Conservation (phyloP, 2,888 invertebrate species). For the Alcis repandata region DNA sequence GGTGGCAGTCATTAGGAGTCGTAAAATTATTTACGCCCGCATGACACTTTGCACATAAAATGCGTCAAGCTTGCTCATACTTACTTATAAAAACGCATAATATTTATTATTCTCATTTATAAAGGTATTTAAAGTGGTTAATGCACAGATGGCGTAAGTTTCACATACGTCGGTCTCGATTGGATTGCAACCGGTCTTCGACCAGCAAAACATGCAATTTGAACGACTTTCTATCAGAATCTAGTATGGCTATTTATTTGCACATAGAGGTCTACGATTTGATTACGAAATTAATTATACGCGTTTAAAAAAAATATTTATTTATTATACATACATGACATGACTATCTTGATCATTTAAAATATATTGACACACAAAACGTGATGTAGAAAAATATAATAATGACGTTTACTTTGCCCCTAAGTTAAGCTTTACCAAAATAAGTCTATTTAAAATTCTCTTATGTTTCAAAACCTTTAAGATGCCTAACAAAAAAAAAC, state of each 20-base stretch:
- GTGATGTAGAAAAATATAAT: slow-evolving; percentile 23
- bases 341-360: slow-evolving; percentile 32
- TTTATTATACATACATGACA: slow-evolving; percentile 29
- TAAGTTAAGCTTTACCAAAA: no score
- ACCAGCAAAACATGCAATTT: slow-evolving; percentile 65
- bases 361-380: slow-evolving; percentile 28
- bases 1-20: slow-evolving; percentile 37
- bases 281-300: slow-evolving; percentile 33
- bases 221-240: slow-evolving; percentile 70
- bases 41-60: slow-evolving; percentile 39
- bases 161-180: slow-evolving; percentile 54
- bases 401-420: slow-evolving; percentile 7
- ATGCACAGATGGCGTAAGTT: slow-evolving; percentile 53
- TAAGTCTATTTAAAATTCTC: no score
- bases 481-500: no score
- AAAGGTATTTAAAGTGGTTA: slow-evolving; percentile 46
- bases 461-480: no score
- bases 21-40: slow-evolving; percentile 59
- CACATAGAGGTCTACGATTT: slow-evolving; percentile 32
- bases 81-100: slow-evolving; percentile 44
- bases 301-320: slow-evolving; percentile 23
- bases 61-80: slow-evolving; percentile 39
- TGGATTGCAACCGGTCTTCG: slow-evolving; percentile 52
- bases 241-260: slow-evolving; percentile 39
- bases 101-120: not conserved